These are phyloP conservation scores for Caenorhabditis becei DNA, from an alignment of 2,888 invertebrate species.

Conservation along the genomic window DNA sequence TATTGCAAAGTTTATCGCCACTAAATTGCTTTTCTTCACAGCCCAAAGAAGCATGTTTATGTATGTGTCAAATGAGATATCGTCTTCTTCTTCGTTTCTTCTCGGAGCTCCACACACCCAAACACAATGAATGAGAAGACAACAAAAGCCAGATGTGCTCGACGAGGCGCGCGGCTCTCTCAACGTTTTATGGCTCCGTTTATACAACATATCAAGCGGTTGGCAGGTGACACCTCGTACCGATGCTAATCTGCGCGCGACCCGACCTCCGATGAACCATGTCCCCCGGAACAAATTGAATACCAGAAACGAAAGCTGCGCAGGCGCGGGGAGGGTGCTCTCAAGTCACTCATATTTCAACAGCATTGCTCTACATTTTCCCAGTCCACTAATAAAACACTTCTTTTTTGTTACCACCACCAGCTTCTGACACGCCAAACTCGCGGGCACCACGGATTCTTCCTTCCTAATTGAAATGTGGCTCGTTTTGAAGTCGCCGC, in stretches of 20 bases:
- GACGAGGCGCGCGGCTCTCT: constrained; percentile 31
- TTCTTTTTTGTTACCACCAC: constrained; percentile 63
- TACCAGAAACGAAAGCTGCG: not conserved
- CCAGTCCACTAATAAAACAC: constrained; percentile 77
- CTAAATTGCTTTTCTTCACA: constrained; percentile 60
- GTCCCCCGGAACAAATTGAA: constrained; percentile 31
- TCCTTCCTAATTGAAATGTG: constrained; percentile 56
- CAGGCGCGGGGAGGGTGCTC: constrained; percentile 14
- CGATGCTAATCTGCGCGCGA: constrained; percentile 26
- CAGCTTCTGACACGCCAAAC: constrained; percentile 38
- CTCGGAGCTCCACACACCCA: constrained; percentile 10
- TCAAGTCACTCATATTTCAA: constrained; percentile 69
- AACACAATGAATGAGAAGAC: constrained; percentile 50
- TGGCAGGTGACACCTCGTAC: constrained; percentile 46
- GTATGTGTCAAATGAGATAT: constrained; percentile 61
- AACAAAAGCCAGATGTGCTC: constrained; percentile 59
- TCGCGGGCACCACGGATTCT: constrained; percentile 11
- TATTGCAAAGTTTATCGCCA: constrained; percentile 62
- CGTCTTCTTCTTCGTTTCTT: constrained; percentile 33
- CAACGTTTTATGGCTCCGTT: constrained; percentile 49
- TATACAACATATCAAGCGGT: constrained; percentile 42
- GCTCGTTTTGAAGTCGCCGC: constrained; percentile 58
- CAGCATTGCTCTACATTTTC: constrained; percentile 59
- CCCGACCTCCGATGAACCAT: constrained; percentile 9
- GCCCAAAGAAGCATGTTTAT: constrained; percentile 59